Evolutionary conservation across 2,888 invertebrate genomes (phyloP), one percentile per base, ranked within the genome.

Genomic region (Rhagonycha fulva): DNA sequence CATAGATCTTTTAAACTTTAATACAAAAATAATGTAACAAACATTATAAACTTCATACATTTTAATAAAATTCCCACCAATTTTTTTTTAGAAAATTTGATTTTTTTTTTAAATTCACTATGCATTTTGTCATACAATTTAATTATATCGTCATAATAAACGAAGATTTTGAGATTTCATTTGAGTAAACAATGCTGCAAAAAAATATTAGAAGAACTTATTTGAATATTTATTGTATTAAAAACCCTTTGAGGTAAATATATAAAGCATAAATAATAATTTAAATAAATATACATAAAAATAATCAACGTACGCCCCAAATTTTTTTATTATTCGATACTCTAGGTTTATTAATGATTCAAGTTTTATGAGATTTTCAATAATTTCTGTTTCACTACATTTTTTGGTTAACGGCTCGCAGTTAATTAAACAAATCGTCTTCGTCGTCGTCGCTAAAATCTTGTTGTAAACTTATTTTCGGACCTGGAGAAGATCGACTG

Each of bases 401-500:
- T 74, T 73, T 68, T 68, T 32, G 24, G 62, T 30, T 70, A 63
- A 70, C 70, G 14, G 32, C 70, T 71, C 68, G 19, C n/a, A 69
- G 62, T 28, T 72, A 68, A 30, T 47, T 60, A 70, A 24, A 70
- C 24, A 75, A 73, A 26, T 76, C 78, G 67, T 87, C 87, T 24
- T 87, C 87, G 60, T 86, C 86, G 74, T 86, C 86, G 74, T 86
- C 86, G 76, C 86, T 86, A 74, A 85, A 86, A 79, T 87, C 87
- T 74, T 81, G 78, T 26, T 76, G 71, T 62, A 79, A 81, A 74
- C 78, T 82, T 70, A 84, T 82, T 70, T 82, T 80, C 67, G 80
- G 73, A 24, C n/a, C 62, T 72, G 74, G 76, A 14, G 72, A 71
- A 28, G 79, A 71, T 69, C 71, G 70, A 74, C 77, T 76, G 26